Evolutionary conservation across 2,797 vertebrate species (phyloP).

Genomic region (Darevskia nairensis): DNA sequence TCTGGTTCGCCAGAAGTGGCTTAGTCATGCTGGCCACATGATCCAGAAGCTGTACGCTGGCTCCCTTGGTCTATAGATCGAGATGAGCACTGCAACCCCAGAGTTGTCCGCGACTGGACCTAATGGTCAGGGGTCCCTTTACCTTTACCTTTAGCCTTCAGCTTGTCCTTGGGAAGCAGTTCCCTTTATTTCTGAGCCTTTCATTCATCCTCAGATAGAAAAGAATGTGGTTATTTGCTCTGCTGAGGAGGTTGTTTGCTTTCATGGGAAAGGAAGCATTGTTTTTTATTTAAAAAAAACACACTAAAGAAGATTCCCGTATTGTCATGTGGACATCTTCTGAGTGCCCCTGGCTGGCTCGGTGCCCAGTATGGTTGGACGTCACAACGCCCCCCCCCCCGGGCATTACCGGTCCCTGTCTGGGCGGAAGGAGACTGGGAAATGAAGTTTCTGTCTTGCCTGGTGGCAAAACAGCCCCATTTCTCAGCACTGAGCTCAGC

Average conservation of each 20-base stretch:
- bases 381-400: neutral
- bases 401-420: neutral
- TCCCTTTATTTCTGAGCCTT: neutral
- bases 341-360: neutral
- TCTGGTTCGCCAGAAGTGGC: too few relatives aligned
- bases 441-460: neutral
- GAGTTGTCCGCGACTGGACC: too few relatives aligned
- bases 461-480: neutral
- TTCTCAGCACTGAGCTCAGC: slow-evolving; percentile 34
- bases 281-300: too few relatives aligned
- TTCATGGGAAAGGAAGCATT: neutral
- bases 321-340: neutral
- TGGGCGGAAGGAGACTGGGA: slow-evolving; percentile 5
- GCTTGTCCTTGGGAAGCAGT: neutral
- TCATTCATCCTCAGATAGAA: neutral
- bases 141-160: neutral
- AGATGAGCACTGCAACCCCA: too few relatives aligned
- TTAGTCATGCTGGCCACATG: too few relatives aligned
- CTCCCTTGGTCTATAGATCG: too few relatives aligned
- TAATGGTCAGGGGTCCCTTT: too few relatives aligned
- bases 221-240: neutral
- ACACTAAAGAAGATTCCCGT: neutral
- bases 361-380: neutral
- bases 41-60: too few relatives aligned
- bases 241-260: neutral